Evolutionary conservation across 2,888 invertebrate genomes (phyloP).

Genomic region (Acronicta alni): DNA sequence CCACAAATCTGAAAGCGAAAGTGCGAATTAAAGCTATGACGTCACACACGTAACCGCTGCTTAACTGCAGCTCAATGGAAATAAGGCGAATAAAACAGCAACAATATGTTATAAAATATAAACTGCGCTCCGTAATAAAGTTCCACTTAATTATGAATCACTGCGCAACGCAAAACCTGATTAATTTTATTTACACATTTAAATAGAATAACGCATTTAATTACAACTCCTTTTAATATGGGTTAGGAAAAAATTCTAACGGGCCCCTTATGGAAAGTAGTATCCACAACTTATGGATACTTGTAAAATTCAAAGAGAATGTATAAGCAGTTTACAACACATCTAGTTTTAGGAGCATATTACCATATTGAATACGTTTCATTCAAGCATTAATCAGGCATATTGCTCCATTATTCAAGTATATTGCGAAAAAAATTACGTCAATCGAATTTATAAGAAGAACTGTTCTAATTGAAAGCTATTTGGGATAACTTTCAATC

Average conservation of each 20-base stretch:
- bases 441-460: too few relatives aligned
- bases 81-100: conserved; percentile 13
- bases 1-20: conserved; percentile 26
- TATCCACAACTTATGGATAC: not conserved
- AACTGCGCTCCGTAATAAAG: conserved; percentile 4
- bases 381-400: too few relatives aligned
- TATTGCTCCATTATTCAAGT: too few relatives aligned
- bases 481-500: too few relatives aligned
- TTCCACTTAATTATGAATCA: conserved; percentile 20
- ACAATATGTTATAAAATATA: conserved; percentile 5
- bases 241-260: too few relatives aligned
- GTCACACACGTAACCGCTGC: conserved; percentile 16
- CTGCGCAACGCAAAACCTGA: conserved; percentile 7
- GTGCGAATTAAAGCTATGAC: conserved; percentile 30
- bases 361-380: too few relatives aligned
- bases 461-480: too few relatives aligned
- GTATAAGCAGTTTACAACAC: too few relatives aligned
- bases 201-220: conserved; percentile 3
- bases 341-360: too few relatives aligned
- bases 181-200: conserved; percentile 15
- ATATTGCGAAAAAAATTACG: too few relatives aligned
- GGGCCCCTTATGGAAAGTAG: not conserved
- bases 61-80: conserved; percentile 23
- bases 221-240: too few relatives aligned
- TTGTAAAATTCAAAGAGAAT: too few relatives aligned